Percentiles rank a stretch among this genome's conserved stretches.
phyloP scores from a whole-genome alignment of 2,113 vertebrate genomes.

The Cynopterus brachyotis region DNA sequence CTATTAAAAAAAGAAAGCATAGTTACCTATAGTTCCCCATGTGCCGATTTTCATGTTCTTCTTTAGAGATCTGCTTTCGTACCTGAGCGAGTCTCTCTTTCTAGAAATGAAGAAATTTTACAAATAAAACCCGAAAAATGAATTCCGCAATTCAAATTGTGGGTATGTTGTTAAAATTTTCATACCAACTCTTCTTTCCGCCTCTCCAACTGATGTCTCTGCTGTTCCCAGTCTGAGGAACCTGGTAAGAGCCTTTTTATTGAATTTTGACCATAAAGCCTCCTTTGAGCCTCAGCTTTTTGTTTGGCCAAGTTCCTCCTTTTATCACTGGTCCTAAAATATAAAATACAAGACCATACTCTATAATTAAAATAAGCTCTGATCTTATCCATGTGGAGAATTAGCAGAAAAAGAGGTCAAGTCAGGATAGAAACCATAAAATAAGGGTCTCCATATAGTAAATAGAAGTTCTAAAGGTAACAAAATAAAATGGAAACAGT shows the following conservation, averaged over 20 bases:
- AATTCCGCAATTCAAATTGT: neutral
- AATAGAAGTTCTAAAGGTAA: neutral
- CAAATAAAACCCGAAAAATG: conserved; percentile 64
- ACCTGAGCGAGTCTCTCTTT: conserved; percentile 97
- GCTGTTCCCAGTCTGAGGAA: conserved; percentile 96
- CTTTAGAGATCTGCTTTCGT: conserved; percentile 95
- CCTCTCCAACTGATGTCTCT: conserved; percentile 93
- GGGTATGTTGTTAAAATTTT: neutral
- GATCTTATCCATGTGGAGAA: neutral
- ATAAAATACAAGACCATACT: conserved; percentile 38
- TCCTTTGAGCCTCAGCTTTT: conserved; percentile 96
- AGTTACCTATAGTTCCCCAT: conserved; percentile 98
- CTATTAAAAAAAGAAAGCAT: neutral
- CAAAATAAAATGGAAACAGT: neutral
- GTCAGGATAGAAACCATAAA: neutral
- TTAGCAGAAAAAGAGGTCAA: neutral
- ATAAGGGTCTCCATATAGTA: neutral
- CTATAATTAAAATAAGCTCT: neutral
- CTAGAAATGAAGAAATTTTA: conserved; percentile 85
- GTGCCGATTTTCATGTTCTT: conserved; percentile 96
- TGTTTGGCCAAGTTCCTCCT: conserved; percentile 96
- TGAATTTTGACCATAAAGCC: conserved; percentile 95
- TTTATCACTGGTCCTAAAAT: conserved; percentile 95
- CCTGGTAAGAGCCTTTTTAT: conserved; percentile 91
- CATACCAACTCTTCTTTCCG: conserved; percentile 95